phyloP scores from a whole-genome alignment of 2,797 vertebrate genomes.

The Peromyscus attwateri region DNA sequence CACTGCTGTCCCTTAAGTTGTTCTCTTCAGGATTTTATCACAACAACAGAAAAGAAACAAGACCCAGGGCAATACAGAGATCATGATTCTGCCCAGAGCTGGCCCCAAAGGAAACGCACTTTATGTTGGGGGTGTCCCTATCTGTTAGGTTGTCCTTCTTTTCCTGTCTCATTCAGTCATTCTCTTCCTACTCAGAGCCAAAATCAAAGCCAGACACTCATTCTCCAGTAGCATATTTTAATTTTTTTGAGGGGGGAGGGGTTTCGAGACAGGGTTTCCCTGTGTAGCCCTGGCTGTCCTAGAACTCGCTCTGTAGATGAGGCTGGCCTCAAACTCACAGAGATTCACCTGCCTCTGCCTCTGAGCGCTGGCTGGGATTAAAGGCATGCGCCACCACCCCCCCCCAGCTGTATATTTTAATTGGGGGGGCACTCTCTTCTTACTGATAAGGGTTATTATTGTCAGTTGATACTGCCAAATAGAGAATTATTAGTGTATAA shows the following conservation, averaged over 20 bases:
- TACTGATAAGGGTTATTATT: conserved; percentile 24
- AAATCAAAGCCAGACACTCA: neutral
- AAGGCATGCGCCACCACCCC: neutral
- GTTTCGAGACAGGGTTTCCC: neutral
- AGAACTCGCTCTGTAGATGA: neutral
- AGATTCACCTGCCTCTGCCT: neutral
- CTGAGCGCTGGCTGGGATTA: neutral
- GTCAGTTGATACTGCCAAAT: neutral
- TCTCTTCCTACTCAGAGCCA: neutral
- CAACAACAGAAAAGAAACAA: neutral
- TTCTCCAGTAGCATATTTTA: neutral
- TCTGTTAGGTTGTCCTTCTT: neutral
- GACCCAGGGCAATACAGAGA: neutral
- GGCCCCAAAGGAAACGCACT: neutral
- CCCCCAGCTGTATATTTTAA: neutral
- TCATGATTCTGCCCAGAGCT: neutral
- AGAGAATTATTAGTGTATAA: neutral
- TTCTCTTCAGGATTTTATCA: neutral
- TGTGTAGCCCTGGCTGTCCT: neutral
- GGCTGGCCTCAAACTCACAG: neutral
- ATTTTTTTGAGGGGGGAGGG: neutral
- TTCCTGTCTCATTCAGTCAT: neutral
- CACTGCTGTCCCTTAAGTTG: neutral
- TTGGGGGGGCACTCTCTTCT: neutral
- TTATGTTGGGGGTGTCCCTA: neutral